A percentile compares a stretch with the other conserved stretches of the same genome.
These are phyloP conservation scores for Pelosia muscerda DNA, from an alignment of 2,888 invertebrate genomes.

Conservation along the genomic window DNA sequence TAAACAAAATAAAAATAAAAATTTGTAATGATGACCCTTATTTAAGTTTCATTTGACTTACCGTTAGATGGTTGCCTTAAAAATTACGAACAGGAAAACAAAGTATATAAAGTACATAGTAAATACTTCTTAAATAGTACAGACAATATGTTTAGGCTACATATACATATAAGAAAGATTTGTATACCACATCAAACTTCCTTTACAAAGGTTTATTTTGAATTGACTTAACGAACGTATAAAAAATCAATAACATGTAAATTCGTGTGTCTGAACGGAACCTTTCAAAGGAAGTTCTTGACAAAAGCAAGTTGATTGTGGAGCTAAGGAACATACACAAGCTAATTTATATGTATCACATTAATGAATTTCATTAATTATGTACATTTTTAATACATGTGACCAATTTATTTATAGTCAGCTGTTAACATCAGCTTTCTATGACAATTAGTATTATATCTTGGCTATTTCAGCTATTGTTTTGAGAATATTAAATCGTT, in stretches of 20 bases:
- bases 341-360: conserved; percentile 42
- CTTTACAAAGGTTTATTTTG: conserved; percentile 41
- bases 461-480: too few species aligned
- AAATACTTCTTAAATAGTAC: too few species aligned
- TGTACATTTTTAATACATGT: background rate
- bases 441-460: too few species aligned
- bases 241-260: conserved; percentile 87
- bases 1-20: too few species aligned
- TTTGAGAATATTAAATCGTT: background rate
- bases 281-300: conserved; percentile 78
- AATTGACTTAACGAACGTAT: conserved; percentile 77
- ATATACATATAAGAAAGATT: too few species aligned
- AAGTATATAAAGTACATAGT: too few species aligned
- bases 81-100: too few species aligned
- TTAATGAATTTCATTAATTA: conserved; percentile 15
- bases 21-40: background rate
- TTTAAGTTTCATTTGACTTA: background rate
- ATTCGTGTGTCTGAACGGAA: conserved; percentile 78
- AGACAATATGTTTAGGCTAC: too few species aligned
- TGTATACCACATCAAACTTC: conserved; percentile 29
- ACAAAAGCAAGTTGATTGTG: conserved; percentile 75
- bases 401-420: background rate
- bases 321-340: conserved; percentile 55
- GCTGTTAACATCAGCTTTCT: too few species aligned
- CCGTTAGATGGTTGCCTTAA: background rate